Conservation (phyloP, 1,140 invertebrate species). For the Euglossa dilemma region DNA sequence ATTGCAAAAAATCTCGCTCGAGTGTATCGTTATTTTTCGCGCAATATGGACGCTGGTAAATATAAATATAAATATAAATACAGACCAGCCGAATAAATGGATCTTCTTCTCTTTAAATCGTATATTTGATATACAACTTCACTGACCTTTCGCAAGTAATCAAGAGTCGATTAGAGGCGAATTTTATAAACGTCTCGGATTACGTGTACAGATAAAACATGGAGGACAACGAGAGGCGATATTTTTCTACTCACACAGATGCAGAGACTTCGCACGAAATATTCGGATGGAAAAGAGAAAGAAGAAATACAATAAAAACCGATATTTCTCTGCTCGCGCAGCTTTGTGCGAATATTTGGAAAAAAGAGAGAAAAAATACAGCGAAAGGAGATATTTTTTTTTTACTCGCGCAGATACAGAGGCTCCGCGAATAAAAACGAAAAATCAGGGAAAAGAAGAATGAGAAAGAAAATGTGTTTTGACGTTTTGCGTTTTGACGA, state of each 20-base stretch:
- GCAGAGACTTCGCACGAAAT: not conserved
- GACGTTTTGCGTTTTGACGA: not conserved
- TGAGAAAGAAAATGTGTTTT: no score
- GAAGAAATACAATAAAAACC: no score
- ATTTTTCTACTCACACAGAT: not conserved
- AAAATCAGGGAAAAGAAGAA: not conserved
- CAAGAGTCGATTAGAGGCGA: not conserved
- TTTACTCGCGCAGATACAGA: not conserved
- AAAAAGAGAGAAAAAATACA: not conserved
- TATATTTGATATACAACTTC: no score
- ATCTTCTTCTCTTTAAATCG: not conserved
- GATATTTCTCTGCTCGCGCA: not conserved
- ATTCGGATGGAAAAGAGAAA: not conserved
- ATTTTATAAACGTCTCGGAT: not conserved
- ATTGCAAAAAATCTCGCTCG: no score
- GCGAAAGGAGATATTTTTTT: not conserved
- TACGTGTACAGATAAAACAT: not conserved
- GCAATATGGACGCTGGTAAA: not conserved
- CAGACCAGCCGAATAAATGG: not conserved
- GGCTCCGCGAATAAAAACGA: not conserved
- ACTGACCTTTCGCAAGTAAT: not conserved
- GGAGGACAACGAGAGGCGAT: not conserved
- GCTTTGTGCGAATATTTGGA: no score
- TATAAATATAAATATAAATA: not conserved
- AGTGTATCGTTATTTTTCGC: no score